Evolutionary conservation across 2,888 invertebrate genomes (phyloP).

Genomic region (Acanthococcus lagerstroemiae): DNA sequence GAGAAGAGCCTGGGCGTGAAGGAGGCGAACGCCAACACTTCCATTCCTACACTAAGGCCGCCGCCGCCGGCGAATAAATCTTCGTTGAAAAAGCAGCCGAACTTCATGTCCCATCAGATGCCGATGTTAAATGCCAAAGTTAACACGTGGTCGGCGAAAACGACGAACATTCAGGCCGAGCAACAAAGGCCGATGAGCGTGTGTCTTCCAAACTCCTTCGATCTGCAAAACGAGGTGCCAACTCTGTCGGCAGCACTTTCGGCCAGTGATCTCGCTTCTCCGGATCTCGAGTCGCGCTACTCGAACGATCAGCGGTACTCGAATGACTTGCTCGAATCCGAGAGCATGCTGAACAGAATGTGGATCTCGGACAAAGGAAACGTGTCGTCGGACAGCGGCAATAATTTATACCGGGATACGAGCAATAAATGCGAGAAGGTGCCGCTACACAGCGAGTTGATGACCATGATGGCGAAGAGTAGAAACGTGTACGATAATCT

Average conservation of each 20-base stretch:
- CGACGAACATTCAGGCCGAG: slow-evolving; percentile 12
- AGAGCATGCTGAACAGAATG: slow-evolving; percentile 28
- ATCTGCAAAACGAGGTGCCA: neutral
- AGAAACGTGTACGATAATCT: slow-evolving; percentile 12
- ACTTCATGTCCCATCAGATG: too few species aligned
- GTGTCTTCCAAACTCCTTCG: neutral
- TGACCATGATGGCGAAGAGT: slow-evolving; percentile 22
- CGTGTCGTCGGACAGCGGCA: neutral
- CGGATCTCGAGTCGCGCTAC: slow-evolving; percentile 13
- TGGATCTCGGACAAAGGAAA: slow-evolving; percentile 27
- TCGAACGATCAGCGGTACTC: slow-evolving; percentile 26
- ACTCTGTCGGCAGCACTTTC: neutral
- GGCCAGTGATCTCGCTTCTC: neutral
- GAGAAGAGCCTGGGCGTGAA: slow-evolving; percentile 52
- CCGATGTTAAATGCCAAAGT: neutral
- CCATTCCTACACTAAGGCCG: slow-evolving; percentile 45
- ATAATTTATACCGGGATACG: slow-evolving; percentile 19
- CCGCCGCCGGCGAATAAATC: slow-evolving; percentile 43
- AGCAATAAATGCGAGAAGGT: slow-evolving; percentile 16
- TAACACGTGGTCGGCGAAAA: slow-evolving; percentile 6
- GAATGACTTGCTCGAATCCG: slow-evolving; percentile 22
- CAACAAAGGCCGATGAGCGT: slow-evolving; percentile 13
- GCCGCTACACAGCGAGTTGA: slow-evolving; percentile 21
- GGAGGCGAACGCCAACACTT: slow-evolving; percentile 43
- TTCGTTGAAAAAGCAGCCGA: slow-evolving; percentile 34